Percentiles rank a stretch among this genome's conserved stretches.
These are phyloP conservation scores for Columba livia DNA, from an alignment of 2,113 vertebrate genomes.

Conservation along the genomic window DNA sequence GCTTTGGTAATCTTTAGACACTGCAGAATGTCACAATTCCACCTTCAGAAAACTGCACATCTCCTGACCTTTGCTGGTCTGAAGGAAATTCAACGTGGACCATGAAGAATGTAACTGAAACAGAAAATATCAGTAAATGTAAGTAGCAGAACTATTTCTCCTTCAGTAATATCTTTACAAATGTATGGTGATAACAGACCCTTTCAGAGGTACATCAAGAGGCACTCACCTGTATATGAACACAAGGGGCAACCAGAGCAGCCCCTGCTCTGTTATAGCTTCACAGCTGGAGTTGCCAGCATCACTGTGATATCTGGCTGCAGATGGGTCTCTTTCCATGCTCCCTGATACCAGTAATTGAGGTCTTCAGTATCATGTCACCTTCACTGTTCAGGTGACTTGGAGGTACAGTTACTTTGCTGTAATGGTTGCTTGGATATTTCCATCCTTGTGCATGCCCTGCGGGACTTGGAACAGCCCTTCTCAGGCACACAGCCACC, in stretches of 20 bases:
- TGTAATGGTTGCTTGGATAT: neutral
- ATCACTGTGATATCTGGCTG: neutral
- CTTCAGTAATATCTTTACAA: neutral
- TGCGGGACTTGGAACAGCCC: neutral
- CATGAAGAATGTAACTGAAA: conserved; percentile 74
- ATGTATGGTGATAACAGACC: neutral
- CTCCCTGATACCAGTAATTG: neutral
- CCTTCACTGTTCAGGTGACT: neutral
- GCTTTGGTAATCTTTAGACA: conserved; percentile 72
- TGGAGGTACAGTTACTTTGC: neutral
- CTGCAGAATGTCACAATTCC: conserved; percentile 81
- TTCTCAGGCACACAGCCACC: neutral
- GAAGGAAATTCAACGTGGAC: conserved; percentile 74
- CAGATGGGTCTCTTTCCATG: conserved; percentile 22
- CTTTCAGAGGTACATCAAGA: neutral
- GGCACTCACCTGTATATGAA: rapidly evolving
- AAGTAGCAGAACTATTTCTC: conserved; percentile 52
- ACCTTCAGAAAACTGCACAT: conserved; percentile 76
- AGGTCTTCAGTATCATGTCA: conserved; percentile 25
- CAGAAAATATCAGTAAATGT: conserved; percentile 82
- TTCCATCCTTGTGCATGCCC: neutral
- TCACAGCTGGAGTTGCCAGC: conserved; percentile 22
- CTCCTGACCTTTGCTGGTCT: conserved; percentile 76
- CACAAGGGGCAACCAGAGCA: neutral
- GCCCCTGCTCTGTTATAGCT: neutral